Percentiles rank a stretch among this genome's conserved stretches.
These are phyloP conservation scores for Megathymus violae DNA, from an alignment of 1,140 invertebrate species.

Conservation along the genomic window DNA sequence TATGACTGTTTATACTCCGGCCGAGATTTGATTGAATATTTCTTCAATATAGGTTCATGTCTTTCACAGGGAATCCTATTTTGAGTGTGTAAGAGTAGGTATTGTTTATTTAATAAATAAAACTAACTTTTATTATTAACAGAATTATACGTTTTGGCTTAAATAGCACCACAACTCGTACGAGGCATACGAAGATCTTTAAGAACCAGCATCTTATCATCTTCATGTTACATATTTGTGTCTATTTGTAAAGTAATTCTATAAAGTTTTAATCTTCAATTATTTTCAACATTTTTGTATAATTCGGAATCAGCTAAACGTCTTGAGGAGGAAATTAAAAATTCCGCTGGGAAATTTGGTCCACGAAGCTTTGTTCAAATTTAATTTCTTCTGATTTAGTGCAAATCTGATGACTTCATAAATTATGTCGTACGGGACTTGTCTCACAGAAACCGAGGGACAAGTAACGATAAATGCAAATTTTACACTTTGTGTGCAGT, in stretches of 20 bases:
- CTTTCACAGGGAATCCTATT: too few relatives aligned
- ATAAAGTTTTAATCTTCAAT: constrained; percentile 9
- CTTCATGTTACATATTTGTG: too few relatives aligned
- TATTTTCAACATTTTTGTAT: constrained; percentile 17
- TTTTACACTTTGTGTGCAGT: neutral
- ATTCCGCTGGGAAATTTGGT: constrained; percentile 28
- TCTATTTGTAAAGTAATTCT: constrained; percentile 6
- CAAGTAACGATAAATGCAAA: neutral
- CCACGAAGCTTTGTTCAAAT: constrained; percentile 26
- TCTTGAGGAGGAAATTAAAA: constrained; percentile 29
- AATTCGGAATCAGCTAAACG: constrained; percentile 22
- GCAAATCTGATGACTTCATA: constrained; percentile 32
- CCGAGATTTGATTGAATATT: too few relatives aligned
- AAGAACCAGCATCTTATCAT: too few relatives aligned
- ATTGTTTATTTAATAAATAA: too few relatives aligned
- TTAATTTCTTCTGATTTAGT: constrained; percentile 27
- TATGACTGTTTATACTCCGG: too few relatives aligned
- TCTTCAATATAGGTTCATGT: too few relatives aligned
- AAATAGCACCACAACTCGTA: too few relatives aligned
- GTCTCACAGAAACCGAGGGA: neutral
- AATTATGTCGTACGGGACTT: constrained; percentile 11
- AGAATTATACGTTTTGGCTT: too few relatives aligned
- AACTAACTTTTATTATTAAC: too few relatives aligned
- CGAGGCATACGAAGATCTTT: too few relatives aligned
- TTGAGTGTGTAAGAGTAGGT: too few relatives aligned